Evolutionary conservation across 37 sponge, comb jelly and placozoan species (phyloP), one percentile per base, ranked within the genome.

Genomic region (Petrosia ficiformis): DNA sequence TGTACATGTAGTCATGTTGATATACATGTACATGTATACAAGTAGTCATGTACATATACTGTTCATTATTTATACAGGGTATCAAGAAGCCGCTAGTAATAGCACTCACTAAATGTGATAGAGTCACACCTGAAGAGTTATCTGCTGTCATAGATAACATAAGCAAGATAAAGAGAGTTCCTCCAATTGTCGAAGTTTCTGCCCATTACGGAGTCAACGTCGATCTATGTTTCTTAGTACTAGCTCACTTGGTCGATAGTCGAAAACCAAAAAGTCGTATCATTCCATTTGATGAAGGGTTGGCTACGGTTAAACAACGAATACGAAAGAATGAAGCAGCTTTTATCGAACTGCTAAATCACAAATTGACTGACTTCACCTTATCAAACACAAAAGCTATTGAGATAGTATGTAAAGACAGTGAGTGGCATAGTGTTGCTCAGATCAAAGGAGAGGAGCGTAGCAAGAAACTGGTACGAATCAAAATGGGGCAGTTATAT

Each of bases 101-200:
- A 16, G 94, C 86, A 8, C 32, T 39, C 29, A 93, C 94, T 1
- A 93, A 93, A 65, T 89, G 69, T 38, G 94, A 93, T 65, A 1
- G 24, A 32, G 79, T 76, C 14, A 48, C 32, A 11, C 59, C 34
- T 0, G 65, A 54, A 1, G 34, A 59, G 3, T 37, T 86, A 14
- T 29, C 59, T 16, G 48, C 73, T 0, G 59, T 85, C 31, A 38
- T 42, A 25, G 90, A 82, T 41, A n/a, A 70, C 3, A 29, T 84
- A n/a, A 21, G 66, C 24, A 83, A 82, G 36, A 29, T 32, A 35
- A 82, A 69, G 67, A 71, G 68, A 40, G 68, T 56, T 0, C 56
- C 44, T 1, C 88, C 63, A 8, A n/a, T 86, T 5, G 66, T 93
- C 4, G 90, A 93, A 36, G 83, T 82, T 6, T 83, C 85, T 0